phyloP scores from a whole-genome alignment of 2,888 invertebrate genomes.

The Volucella inanis region DNA sequence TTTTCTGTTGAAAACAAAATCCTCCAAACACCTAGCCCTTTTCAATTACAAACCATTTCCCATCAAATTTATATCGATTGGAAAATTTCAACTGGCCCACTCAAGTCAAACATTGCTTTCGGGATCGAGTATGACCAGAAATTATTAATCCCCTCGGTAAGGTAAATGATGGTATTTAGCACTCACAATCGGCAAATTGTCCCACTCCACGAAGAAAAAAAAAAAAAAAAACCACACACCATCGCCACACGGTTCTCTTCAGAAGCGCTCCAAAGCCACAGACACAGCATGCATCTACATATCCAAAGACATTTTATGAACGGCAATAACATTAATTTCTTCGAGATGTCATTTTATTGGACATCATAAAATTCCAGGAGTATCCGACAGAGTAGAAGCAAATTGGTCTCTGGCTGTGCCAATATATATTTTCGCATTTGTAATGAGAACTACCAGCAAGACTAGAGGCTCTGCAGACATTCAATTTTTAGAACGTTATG shows the following conservation, averaged over 20 bases:
- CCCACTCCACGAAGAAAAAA: too few species aligned
- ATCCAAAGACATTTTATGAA: constrained; percentile 21
- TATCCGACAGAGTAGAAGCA: constrained; percentile 44
- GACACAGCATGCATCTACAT: neutral
- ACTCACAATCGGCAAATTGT: too few species aligned
- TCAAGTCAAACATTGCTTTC: too few species aligned
- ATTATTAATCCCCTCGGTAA: too few species aligned
- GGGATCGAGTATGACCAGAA: too few species aligned
- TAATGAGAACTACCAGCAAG: constrained; percentile 42
- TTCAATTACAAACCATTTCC: too few species aligned
- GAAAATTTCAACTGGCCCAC: too few species aligned
- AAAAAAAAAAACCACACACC: neutral
- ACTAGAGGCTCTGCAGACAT: constrained; percentile 5
- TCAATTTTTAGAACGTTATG: constrained; percentile 34
- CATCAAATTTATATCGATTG: too few species aligned
- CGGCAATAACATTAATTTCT: constrained; percentile 40
- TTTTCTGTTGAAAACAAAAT: too few species aligned
- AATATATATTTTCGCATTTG: constrained; percentile 34
- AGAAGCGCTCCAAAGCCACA: neutral
- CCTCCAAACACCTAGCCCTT: too few species aligned
- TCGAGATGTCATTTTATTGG: constrained; percentile 66
- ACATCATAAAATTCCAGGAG: constrained; percentile 68
- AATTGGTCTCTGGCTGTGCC: constrained; percentile 66
- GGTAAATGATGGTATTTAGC: too few species aligned
- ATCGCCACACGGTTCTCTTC: neutral